phyloP scores from a whole-genome alignment of 2,113 vertebrate genomes.

The Cyanoliseus patagonus region DNA sequence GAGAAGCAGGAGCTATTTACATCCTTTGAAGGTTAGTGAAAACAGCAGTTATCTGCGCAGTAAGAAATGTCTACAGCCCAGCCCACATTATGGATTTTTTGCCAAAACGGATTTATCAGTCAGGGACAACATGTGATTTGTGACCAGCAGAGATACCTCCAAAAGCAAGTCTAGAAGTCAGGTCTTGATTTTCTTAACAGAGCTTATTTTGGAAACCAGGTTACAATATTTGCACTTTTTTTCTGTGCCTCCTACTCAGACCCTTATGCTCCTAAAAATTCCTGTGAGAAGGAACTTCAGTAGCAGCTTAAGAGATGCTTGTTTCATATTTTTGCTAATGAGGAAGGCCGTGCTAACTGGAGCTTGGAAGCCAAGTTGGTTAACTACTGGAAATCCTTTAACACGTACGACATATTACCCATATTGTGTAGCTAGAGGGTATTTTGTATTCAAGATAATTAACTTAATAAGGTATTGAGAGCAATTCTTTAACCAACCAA shows the following conservation, averaged over 20 bases:
- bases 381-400: not conserved
- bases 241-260: not conserved
- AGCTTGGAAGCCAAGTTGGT: not conserved
- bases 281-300: not conserved
- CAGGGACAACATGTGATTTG: not conserved
- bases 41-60: conserved; percentile 2
- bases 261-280: not conserved
- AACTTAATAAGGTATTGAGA: not conserved
- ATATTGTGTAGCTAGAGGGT: not conserved
- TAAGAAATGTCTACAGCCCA: not conserved
- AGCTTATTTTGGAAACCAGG: not conserved
- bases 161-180: not conserved
- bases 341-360: not conserved
- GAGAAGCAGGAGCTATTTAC: not conserved
- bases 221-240: not conserved
- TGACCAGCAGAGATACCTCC: not conserved
- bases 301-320: not conserved
- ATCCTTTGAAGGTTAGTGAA: not conserved
- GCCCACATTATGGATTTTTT: not conserved
- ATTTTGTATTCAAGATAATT: not conserved
- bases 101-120: not conserved
- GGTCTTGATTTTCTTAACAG: not conserved
- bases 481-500: not conserved
- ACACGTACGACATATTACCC: not conserved
- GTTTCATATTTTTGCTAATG: not conserved